Evolutionary conservation across 30 jellyfish, hydroid and myxozoan genomes (phyloP).

Genomic region (Aurelia aurita complex sp. Pacific): DNA sequence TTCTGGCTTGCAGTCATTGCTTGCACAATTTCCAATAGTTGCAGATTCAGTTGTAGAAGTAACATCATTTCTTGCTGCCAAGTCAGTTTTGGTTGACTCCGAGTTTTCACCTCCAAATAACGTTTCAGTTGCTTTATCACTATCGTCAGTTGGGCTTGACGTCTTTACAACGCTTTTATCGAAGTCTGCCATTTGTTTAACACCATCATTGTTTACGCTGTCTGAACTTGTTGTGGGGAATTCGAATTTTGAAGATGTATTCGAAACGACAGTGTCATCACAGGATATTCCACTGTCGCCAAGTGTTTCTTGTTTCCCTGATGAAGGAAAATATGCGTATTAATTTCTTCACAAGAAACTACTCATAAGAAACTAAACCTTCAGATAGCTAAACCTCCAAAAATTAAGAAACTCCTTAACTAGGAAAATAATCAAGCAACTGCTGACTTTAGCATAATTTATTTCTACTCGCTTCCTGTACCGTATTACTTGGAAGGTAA

Average conservation of each 20-base stretch:
- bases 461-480: no score
- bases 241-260: neutral
- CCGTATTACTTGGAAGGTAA: no score
- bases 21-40: neutral
- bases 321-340: no score
- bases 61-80: neutral
- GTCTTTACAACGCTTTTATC: constrained; percentile 14
- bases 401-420: no score
- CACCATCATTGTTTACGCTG: neutral
- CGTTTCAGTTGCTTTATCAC: neutral
- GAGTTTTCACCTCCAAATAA: constrained; percentile 8
- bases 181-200: neutral
- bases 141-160: constrained; percentile 22
- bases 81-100: neutral
- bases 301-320: neutral
- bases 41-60: no score
- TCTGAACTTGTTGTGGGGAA: neutral
- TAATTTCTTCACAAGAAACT: no score
- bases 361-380: no score
- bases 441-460: no score
- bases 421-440: no score
- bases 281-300: constrained; percentile 35
- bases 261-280: constrained; percentile 15
- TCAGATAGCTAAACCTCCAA: no score
- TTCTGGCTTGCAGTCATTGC: neutral